A percentile compares a stretch with the other conserved stretches of the same genome.
Conservation (phyloP, 2,888 invertebrate species). For the Ennomos erosarius region DNA sequence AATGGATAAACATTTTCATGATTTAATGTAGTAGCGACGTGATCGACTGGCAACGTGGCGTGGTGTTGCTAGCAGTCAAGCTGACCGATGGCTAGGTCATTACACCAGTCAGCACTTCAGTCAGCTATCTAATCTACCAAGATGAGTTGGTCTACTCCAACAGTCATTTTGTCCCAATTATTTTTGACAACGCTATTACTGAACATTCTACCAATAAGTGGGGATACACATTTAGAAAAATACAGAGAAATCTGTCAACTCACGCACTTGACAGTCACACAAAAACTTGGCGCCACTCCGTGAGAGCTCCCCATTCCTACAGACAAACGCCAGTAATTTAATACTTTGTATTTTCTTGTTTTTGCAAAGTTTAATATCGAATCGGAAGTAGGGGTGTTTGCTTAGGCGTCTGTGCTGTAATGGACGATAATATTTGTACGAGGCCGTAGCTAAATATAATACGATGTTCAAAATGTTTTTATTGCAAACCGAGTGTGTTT, state of each 20-base stretch:
- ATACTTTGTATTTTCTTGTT: slow-evolving; percentile 66
- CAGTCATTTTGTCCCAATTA: slow-evolving; percentile 13
- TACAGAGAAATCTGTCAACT: slow-evolving; percentile 48
- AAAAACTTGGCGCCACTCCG: slow-evolving; percentile 68
- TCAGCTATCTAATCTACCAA: too few relatives aligned
- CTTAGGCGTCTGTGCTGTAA: slow-evolving; percentile 69
- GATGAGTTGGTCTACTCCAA: background rate
- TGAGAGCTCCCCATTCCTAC: slow-evolving; percentile 42
- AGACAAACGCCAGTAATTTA: slow-evolving; percentile 63
- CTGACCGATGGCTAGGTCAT: too few relatives aligned
- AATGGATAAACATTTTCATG: too few relatives aligned
- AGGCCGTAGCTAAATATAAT: slow-evolving; percentile 60
- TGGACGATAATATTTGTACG: slow-evolving; percentile 75
- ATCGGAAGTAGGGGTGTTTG: slow-evolving; percentile 76
- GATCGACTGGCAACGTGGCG: too few relatives aligned
- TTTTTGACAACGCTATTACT: slow-evolving; percentile 22
- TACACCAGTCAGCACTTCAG: too few relatives aligned
- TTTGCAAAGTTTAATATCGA: slow-evolving; percentile 75
- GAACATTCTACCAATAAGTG: slow-evolving; percentile 20
- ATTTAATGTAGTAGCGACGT: too few relatives aligned
- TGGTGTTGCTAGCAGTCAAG: too few relatives aligned
- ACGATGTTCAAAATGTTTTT: slow-evolving; percentile 58
- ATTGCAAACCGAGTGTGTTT: slow-evolving; percentile 56
- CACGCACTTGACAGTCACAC: slow-evolving; percentile 35
- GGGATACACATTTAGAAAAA: slow-evolving; percentile 30